Percentiles rank a stretch among this genome's conserved stretches.
Conservation (phyloP, 2,888 invertebrate species). For the Leucozona laternaria region DNA sequence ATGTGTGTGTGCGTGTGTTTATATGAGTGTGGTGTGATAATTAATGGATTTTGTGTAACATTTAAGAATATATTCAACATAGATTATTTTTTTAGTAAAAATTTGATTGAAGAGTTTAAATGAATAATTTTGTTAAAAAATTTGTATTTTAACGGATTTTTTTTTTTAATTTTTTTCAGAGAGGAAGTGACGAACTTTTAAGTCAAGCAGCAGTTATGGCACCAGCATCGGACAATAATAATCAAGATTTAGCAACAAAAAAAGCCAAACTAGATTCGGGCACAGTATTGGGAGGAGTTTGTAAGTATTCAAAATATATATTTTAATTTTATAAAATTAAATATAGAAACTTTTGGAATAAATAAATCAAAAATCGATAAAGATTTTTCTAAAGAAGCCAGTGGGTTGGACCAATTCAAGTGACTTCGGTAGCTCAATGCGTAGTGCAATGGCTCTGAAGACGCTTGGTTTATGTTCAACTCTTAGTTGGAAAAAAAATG, state of each 20-base stretch:
- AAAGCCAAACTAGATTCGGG: constrained; percentile 89
- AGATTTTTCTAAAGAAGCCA: too few species aligned
- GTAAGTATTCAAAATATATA: constrained; percentile 80
- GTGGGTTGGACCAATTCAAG: too few species aligned
- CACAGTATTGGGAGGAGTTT: constrained; percentile 83
- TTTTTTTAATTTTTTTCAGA: constrained; percentile 86
- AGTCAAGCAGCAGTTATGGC: constrained; percentile 98
- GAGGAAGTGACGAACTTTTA: constrained; percentile 98
- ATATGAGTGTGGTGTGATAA: constrained; percentile 19
- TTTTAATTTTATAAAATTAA: too few species aligned
- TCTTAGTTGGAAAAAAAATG: too few species aligned
- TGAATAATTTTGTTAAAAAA: constrained; percentile 43
- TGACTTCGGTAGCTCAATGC: too few species aligned
- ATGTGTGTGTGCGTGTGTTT: not conserved
- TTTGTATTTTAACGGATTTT: constrained; percentile 47
- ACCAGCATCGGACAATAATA: constrained; percentile 97
- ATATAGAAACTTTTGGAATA: too few species aligned
- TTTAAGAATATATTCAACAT: constrained; percentile 8
- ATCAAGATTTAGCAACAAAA: constrained; percentile 95
- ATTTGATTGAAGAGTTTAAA: constrained; percentile 21
- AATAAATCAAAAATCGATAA: too few species aligned
- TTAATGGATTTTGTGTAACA: constrained; percentile 45
- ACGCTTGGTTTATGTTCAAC: too few species aligned
- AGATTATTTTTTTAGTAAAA: not conserved
- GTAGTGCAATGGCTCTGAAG: too few species aligned